Base-by-base conservation (phyloP, 2,797 vertebrate genomes). In the Salarias fasciatus region DNA sequence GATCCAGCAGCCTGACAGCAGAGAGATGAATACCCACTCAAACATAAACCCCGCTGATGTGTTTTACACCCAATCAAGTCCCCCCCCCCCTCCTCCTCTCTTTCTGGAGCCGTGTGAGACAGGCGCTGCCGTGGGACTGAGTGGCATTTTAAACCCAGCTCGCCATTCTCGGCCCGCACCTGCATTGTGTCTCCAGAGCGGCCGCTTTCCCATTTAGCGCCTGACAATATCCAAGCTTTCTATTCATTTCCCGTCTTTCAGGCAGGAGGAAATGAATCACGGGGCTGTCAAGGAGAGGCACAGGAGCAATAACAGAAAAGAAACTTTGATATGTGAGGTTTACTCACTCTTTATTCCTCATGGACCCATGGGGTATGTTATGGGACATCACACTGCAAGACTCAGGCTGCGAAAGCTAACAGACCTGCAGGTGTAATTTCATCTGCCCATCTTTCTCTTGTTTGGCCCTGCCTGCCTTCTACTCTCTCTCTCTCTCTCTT, bases 261-360 rank as follows among this genome's bases (percentile, higher is more conserved):
- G 79, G 83, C 77, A 8, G 78, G 79, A 89, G 91, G 92, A 92
- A 92, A 92, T 93, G 82, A 93, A 93, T 93, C 89, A 89, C 80
- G 2, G 77, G 58, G 77, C 86, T 88, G 90, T 90, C 91, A 91
- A 79, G 79, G 80, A 86, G 84, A 90, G 86, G 83, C 88, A 86
- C 90, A 86, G 77, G 89, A 89, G 90, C 87, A 92, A 92, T 93
- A 92, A 92, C 84, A 80, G 78, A 85, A 88, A 80, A 85, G 84
- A 86, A 80, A 88, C 84, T 88, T 89, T 89, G 88, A 90, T 89
- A 88, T 87, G 82, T 86, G 81, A 87, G 86, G 85, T 86, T 85
- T 86, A 86, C 87, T 88, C 80, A 83, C 82, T 86, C 82, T 81
- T 83, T 82, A 89, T 89, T 90, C 89, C 87, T 80, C 57, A 45